These are phyloP conservation scores for Coracopsis vasa DNA, from an alignment of 2,113 vertebrate genomes.

Conservation along the genomic window DNA sequence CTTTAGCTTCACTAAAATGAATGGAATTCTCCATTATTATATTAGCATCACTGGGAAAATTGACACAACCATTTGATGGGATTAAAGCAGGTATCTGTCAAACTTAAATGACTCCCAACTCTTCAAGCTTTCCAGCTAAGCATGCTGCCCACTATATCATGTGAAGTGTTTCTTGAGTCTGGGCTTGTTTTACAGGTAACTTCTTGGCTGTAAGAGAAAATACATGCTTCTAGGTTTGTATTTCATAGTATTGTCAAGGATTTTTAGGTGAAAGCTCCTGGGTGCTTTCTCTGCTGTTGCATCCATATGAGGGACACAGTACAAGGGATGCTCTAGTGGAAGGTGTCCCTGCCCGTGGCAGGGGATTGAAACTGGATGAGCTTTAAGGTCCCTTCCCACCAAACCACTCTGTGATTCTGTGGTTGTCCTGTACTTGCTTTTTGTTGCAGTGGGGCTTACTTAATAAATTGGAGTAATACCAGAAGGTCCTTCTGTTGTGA, in stretches of 20 bases:
- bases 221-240: background rate
- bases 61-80: background rate
- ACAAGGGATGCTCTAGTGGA: background rate
- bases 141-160: background rate
- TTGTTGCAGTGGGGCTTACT: background rate
- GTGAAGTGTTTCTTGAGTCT: background rate
- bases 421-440: background rate
- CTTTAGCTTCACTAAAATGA: background rate
- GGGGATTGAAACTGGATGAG: background rate
- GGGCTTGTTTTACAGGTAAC: background rate
- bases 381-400: background rate
- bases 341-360: background rate
- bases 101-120: background rate
- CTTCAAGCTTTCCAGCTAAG: background rate
- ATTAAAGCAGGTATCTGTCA: background rate
- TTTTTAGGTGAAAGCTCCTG: background rate
- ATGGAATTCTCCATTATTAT: background rate
- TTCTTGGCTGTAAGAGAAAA: background rate
- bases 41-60: background rate
- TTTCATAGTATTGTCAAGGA: background rate
- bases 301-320: background rate
- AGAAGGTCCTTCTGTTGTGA: background rate
- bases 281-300: background rate
- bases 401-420: background rate
- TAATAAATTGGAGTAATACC: background rate